phyloP scores from a whole-genome alignment of 1,140 invertebrate species.

The Cyphomyrmex costatus region DNA sequence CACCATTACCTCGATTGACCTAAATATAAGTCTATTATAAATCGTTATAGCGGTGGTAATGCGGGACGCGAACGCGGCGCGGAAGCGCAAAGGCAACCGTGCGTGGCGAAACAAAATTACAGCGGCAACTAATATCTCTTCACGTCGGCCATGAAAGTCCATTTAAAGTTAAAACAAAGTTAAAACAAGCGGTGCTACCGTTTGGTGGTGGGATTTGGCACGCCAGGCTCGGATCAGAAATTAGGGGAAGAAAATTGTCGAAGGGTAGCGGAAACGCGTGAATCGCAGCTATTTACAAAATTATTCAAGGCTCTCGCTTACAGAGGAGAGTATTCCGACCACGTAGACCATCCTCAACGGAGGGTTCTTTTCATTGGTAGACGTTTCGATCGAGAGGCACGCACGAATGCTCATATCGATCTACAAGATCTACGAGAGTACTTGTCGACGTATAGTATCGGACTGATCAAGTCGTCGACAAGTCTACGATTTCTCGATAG shows the following conservation, averaged over 20 bases:
- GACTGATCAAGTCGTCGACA: neutral
- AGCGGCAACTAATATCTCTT: slow-evolving; percentile 53
- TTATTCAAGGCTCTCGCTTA: slow-evolving; percentile 55
- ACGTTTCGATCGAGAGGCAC: slow-evolving; percentile 12
- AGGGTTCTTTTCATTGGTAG: slow-evolving; percentile 21
- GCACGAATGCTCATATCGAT: slow-evolving; percentile 45
- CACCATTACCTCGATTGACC: slow-evolving; percentile 53
- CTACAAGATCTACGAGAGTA: slow-evolving; percentile 15
- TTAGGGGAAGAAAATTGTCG: slow-evolving; percentile 30
- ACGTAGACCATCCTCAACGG: neutral
- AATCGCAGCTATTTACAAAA: slow-evolving; percentile 70
- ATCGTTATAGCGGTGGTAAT: slow-evolving; percentile 33
- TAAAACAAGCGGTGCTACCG: slow-evolving; percentile 35
- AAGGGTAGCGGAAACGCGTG: neutral
- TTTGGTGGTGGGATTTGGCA: slow-evolving; percentile 20
- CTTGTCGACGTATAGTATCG: neutral
- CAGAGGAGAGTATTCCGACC: neutral
- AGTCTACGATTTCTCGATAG: neutral
- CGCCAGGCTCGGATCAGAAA: slow-evolving; percentile 49
- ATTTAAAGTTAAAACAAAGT: slow-evolving; percentile 65
- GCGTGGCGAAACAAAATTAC: slow-evolving; percentile 59
- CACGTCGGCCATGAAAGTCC: slow-evolving; percentile 48
- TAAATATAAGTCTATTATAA: slow-evolving; percentile 56
- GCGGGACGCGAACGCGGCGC: slow-evolving; percentile 21
- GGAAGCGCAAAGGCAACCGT: slow-evolving; percentile 43